Percentiles rank a stretch among this genome's conserved stretches.
Conservation (phyloP, 2,888 invertebrate genomes). For the Mactromeris polynyma region DNA sequence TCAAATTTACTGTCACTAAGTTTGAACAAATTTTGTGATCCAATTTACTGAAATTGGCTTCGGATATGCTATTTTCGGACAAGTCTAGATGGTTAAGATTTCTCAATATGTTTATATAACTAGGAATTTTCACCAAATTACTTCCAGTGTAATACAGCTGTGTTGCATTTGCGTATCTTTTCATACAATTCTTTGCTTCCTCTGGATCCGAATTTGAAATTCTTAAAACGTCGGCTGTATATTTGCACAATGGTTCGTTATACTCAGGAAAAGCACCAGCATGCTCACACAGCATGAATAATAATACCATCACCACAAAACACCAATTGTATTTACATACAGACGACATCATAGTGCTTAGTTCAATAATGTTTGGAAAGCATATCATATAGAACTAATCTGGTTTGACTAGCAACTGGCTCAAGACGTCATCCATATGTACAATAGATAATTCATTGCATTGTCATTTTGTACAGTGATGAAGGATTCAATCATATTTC, state of each 20-base stretch:
- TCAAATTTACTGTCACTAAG: slow-evolving; percentile 23
- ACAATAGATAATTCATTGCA: no score
- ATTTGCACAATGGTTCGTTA: neutral
- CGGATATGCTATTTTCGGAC: no score
- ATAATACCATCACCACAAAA: neutral
- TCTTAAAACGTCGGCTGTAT: neutral
- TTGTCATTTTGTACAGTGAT: no score
- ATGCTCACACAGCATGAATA: neutral
- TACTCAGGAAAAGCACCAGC: neutral
- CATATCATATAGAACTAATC: no score
- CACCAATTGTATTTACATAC: no score
- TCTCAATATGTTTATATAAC: neutral
- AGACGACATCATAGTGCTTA: no score
- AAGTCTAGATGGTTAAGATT: neutral
- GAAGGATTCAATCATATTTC: no score
- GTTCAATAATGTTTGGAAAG: no score
- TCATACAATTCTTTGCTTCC: no score
- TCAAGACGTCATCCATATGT: no score
- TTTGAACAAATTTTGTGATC: slow-evolving; percentile 8
- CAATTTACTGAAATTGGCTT: neutral
- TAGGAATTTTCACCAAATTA: neutral
- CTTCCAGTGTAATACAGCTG: neutral
- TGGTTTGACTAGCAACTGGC: no score
- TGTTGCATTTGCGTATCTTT: no score
- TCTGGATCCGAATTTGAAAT: neutral